A percentile compares a stretch with the other conserved stretches of the same genome.
Conservation (phyloP, 2,797 vertebrate species). For the Brachyrhaphis roseni region DNA sequence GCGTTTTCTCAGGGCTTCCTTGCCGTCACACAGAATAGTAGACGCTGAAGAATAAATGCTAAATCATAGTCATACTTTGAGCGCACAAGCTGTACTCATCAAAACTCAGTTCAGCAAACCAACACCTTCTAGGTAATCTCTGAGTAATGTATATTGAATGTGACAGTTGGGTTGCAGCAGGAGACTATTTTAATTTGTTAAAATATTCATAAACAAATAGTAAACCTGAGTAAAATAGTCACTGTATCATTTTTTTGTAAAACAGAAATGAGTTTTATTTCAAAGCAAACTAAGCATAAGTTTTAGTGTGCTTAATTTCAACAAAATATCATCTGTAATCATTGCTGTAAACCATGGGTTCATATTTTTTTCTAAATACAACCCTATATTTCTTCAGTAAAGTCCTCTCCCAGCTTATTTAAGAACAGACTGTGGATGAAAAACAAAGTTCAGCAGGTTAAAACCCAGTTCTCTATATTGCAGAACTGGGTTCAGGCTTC, state of each 20-base stretch:
- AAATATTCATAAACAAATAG: background rate
- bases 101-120: background rate
- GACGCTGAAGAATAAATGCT: background rate
- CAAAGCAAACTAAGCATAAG: background rate
- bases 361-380: background rate
- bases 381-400: conserved; percentile 2
- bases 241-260: background rate
- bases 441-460: conserved; percentile 13
- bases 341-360: background rate
- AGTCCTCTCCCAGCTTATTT: conserved; percentile 3
- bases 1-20: background rate
- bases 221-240: background rate
- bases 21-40: background rate
- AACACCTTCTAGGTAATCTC: background rate
- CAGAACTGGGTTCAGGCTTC: conserved; percentile 13
- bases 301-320: background rate
- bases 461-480: conserved; percentile 13
- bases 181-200: background rate
- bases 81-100: background rate
- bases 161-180: background rate
- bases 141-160: background rate
- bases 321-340: background rate
- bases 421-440: conserved; percentile 3
- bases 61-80: background rate
- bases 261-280: background rate